Evolutionary conservation across 2,888 invertebrate species (phyloP), one percentile per base, ranked within the genome.

Genomic region (Arrhopalites spinosus): DNA sequence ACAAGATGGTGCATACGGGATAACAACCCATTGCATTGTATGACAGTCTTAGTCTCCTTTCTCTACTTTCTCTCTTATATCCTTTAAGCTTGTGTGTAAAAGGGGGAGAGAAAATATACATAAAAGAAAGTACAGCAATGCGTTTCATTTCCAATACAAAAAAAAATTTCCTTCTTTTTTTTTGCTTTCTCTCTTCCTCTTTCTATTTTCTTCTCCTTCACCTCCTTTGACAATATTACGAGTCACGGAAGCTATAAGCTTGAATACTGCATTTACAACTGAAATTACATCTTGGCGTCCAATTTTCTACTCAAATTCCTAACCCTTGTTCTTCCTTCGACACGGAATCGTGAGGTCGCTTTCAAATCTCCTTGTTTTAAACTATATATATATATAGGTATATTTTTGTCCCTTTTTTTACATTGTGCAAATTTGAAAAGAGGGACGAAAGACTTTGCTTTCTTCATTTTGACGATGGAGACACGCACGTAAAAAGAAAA

Each of bases 251-350:
- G 36, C 36, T 36, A 36, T 36, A 36, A 36, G 36, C 36, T 36
- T 36, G 36, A 20, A n/a, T 56, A 20, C 56, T 23, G 56, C 56
- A 56, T 56, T 56, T 56, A 20, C n/a, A n/a, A 56, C 56, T n/a
- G 56, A 36, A n/a, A 20, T 56, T 56, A 20, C 56, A 20, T 56
- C 23, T n/a, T 56, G 23, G 7, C 56, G n/a, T 56, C 56, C 56
- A 56, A 20, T 56, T 56, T 23, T 56, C 23, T 56, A n/a, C 23
- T 56, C 56, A 56, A 20, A n/a, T 56, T 56, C 23, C n/a, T 13
- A 47, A 20, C 17, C 23, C 23, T 23, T 56, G 56, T 23, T 56
- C 56, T 56, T 15, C 15, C 56, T 23, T 36, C 5, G 11, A 36
- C 36, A 36, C 5, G 36, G n/a, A 11, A 7, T 36, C 36, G 36